Percentiles rank a stretch among this genome's conserved stretches.
Evolutionary conservation across 2,797 vertebrate species (phyloP).

Genomic region (Hozukius guyotensis): DNA sequence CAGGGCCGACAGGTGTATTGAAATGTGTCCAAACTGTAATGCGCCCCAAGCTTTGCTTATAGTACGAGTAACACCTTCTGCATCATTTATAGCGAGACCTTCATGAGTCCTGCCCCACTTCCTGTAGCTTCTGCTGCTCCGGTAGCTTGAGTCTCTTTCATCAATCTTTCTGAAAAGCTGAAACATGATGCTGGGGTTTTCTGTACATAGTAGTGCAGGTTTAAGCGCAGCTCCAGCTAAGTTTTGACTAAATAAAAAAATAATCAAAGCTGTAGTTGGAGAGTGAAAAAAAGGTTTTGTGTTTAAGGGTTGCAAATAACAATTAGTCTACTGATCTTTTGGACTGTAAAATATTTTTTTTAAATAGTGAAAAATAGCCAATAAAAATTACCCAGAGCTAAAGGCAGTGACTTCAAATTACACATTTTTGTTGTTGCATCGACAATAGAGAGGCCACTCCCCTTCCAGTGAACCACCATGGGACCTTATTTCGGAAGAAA

Average conservation of each 20-base stretch:
- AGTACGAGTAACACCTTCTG: not conserved
- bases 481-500: fast-evolving
- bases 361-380: not conserved
- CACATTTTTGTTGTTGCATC: not conserved
- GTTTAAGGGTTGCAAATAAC: not conserved
- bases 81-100: slow-evolving; percentile 21
- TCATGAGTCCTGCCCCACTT: slow-evolving; percentile 18
- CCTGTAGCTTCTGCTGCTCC: slow-evolving; percentile 15
- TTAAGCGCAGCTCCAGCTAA: not conserved
- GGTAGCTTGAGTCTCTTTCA: not conserved
- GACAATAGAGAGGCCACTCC: not conserved
- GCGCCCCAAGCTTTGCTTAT: not conserved
- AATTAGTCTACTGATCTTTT: not conserved
- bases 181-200: slow-evolving; percentile 18
- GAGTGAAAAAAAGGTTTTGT: not conserved
- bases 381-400: too few relatives aligned
- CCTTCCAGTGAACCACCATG: too few relatives aligned
- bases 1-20: not conserved
- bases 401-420: not conserved
- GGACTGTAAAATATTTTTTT: not conserved
- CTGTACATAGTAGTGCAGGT: not conserved
- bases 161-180: not conserved
- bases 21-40: not conserved
- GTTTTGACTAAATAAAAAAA: not conserved
- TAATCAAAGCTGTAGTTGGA: not conserved